Evolutionary conservation across 2,113 vertebrate genomes (phyloP), one percentile per base, ranked within the genome.

Genomic region (Chionis minor): DNA sequence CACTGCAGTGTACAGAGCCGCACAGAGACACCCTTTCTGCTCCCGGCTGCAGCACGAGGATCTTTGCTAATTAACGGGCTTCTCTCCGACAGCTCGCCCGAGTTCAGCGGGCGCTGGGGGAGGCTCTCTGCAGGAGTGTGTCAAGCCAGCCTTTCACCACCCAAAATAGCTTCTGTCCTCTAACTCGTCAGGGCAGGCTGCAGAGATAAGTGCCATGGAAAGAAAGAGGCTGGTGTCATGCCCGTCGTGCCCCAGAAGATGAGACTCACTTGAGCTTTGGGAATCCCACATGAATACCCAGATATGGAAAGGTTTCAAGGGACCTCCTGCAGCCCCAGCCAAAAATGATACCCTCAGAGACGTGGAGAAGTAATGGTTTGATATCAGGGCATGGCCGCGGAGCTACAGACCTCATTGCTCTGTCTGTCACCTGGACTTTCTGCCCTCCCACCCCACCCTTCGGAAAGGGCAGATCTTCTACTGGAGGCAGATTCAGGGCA

Each of bases 361-460:
- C 49, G 33, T 75, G n/a, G 55, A 4, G 44, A 71, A 28, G 6
- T 4, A 23, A 3, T 14, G 56, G 66, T 44, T 12, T 61, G 74
- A 3, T n/a, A 19, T 10, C 10, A 8, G 8, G 80, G 27, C 24
- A 8, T 0, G 35, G 54, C 33, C 0, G 0, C 3, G 12, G 54
- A 66, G 42, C n/a, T 26, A 6, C 42, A 67, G 11, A 63, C 4
- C 45, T n/a, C 32, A 2, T 7, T 15, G 26, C 26, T 74, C 23
- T 84, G 23, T 47, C 55, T 47, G 40, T 18, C 49, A 32, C 22
- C 3, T 4, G 26, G 30, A 24, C 5, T 71, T 58, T 79, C 38
- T 89, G 78, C n/a, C 38, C 24, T 72, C 14, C 26, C 20, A 13
- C 21, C 8, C 6, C 17, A 8, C 2, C 10, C 30, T 45, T 19